phyloP scores from a whole-genome alignment of 2,888 invertebrate species.

The Chrysina gloriosa region DNA sequence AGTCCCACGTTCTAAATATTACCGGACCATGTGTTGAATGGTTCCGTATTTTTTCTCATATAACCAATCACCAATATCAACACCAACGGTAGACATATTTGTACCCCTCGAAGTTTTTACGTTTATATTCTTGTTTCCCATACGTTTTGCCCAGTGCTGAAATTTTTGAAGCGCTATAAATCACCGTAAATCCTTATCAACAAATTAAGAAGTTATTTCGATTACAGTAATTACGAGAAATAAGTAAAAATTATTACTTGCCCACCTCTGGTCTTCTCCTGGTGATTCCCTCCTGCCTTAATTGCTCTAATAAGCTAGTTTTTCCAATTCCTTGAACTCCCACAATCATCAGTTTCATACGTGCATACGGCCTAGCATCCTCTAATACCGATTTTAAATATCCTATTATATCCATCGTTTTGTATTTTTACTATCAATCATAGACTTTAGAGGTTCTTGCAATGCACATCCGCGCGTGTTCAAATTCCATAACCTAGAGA shows the following conservation, averaged over 20 bases:
- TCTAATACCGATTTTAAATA: conserved; percentile 91
- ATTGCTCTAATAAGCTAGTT: conserved; percentile 89
- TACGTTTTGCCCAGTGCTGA: conserved; percentile 94
- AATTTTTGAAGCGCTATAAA: conserved; percentile 30
- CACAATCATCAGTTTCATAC: conserved; percentile 97
- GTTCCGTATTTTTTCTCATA: conserved; percentile 87
- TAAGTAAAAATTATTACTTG: conserved; percentile 63
- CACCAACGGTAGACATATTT: conserved; percentile 95
- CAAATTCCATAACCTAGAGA: conserved; percentile 96
- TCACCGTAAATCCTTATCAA: neutral
- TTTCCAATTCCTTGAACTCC: conserved; percentile 90
- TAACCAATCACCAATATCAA: conserved; percentile 96
- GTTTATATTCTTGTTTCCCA: conserved; percentile 89
- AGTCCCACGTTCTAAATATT: conserved; percentile 97
- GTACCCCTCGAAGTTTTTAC: conserved; percentile 80
- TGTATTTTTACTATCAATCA: conserved; percentile 94
- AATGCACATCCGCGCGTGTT: conserved; percentile 90
- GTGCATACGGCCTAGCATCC: conserved; percentile 91
- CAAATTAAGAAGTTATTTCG: neutral
- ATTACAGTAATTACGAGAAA: neutral
- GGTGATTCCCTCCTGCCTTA: conserved; percentile 87
- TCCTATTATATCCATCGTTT: conserved; percentile 94
- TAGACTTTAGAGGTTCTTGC: conserved; percentile 87
- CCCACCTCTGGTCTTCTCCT: conserved; percentile 75
- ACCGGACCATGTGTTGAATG: conserved; percentile 83